phyloP scores from a whole-genome alignment of 1,140 invertebrate species.

The Macrobrachium rosenbergii region DNA sequence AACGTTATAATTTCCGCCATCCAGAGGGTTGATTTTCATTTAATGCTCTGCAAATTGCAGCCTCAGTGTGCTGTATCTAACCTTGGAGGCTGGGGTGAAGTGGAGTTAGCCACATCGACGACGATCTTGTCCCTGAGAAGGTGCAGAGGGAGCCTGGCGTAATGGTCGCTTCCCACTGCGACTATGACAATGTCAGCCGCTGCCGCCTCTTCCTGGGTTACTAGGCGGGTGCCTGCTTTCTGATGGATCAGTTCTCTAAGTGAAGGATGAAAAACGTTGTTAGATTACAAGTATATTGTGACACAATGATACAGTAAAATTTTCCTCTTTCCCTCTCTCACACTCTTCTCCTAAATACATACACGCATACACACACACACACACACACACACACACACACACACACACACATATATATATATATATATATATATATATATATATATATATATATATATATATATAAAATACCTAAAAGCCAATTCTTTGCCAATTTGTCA shows the following conservation, averaged over 20 bases:
- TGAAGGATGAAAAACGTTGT: too few species aligned
- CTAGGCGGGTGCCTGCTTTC: conserved; percentile 29
- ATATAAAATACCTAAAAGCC: too few species aligned
- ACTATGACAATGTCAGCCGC: conserved; percentile 47
- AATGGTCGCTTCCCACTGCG: conserved; percentile 54
- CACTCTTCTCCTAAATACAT: too few species aligned
- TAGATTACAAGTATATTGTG: too few species aligned
- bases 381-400: background rate
- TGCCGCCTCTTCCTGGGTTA: conserved; percentile 42
- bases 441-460: background rate
- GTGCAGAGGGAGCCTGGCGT: conserved; percentile 38
- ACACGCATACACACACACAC: background rate
- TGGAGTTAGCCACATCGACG: conserved; percentile 65
- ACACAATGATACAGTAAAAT: too few species aligned
- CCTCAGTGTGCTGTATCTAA: background rate
- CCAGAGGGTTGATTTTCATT: too few species aligned
- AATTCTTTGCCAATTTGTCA: too few species aligned
- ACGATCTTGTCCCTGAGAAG: conserved; percentile 51
- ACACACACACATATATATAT: background rate
- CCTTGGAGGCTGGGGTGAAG: conserved; percentile 16
- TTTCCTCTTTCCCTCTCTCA: too few species aligned
- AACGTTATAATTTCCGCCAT: too few species aligned
- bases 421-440: too few species aligned
- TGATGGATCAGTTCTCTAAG: conserved; percentile 24
- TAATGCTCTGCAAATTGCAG: too few species aligned